Base-by-base conservation (phyloP, 92 coral and sea anemone genomes). In the Desmophyllum pertusum region DNA sequence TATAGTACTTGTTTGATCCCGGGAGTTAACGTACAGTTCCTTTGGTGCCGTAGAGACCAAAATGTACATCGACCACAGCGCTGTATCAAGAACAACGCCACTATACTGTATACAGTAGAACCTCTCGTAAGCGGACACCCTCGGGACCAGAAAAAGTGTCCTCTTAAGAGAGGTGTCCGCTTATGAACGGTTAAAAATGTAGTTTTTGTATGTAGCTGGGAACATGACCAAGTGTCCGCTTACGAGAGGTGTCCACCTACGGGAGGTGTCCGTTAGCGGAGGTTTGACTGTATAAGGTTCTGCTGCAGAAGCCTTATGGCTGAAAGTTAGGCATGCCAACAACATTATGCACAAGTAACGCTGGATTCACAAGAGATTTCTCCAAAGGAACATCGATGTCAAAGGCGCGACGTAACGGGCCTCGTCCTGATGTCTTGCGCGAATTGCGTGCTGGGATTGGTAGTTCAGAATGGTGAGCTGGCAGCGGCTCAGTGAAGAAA, bases 381-480 rank as follows among this genome's bases (percentile, higher is more conserved):
- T 97, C 98, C 65, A 97, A 86, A 15, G 95, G 93, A 25, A 89
- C 93, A 59, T 94, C 98, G 10, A 93, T 93, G 52, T 93, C 94
- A 76, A 97, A 94, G 52, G 91, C 84, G n/a, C 89, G 89, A 48
- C 92, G 89, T 31, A 89, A 89, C 35, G 87, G 84, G 45, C 94
- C 93, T 30, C 97, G 97, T 4, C 94, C 95, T 7, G 98, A 78
- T 17, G 98, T 89, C 71, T 87, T 92, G 78, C 89, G 89, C 55
- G 88, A 90, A 67, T 94, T 97, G 43, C 99, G 89, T 43, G 99
- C 98, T 39, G 99, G 99, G 21, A 97, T 97, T 6, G 99, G 99
- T 15, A 97, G 92, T 70, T 97, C 99, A 0, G 99, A 97, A 66
- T 97, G 99, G 75, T 97, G 99, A 40, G 99, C 99, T 76, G 99